These are phyloP conservation scores for Drosophila orosa DNA, from an alignment of 1,140 invertebrate species.

Conservation along the genomic window DNA sequence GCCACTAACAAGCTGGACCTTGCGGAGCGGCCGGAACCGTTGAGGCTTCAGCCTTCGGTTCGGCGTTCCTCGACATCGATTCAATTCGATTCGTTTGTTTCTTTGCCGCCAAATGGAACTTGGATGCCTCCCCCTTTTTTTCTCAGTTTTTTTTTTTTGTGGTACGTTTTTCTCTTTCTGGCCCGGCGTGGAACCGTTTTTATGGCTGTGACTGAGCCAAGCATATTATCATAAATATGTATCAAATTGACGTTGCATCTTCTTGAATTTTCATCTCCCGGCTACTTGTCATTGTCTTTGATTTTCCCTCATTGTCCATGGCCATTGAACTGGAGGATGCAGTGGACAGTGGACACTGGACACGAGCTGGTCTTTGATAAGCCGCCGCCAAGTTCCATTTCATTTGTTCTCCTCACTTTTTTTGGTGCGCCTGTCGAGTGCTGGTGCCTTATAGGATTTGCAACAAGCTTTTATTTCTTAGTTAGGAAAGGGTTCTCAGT, in stretches of 20 bases:
- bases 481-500: conserved; percentile 33
- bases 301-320: conserved; percentile 80
- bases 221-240: conserved; percentile 82
- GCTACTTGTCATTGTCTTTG: conserved; percentile 82
- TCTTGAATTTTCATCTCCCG: conserved; percentile 80
- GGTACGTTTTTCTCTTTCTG: conserved; percentile 17
- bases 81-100: conserved; percentile 63
- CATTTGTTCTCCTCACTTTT: conserved; percentile 28
- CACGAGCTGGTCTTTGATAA: conserved; percentile 64
- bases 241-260: conserved; percentile 83
- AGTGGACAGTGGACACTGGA: conserved; percentile 42
- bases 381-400: conserved; percentile 58
- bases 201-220: conserved; percentile 58
- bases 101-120: conserved; percentile 58
- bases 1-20: conserved; percentile 63
- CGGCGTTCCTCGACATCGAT: conserved; percentile 46
- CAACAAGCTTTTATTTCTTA: conserved; percentile 57
- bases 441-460: conserved; percentile 50
- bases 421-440: conserved; percentile 47
- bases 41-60: conserved; percentile 36
- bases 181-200: conserved; percentile 48
- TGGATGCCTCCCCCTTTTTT: conserved; percentile 7
- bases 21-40: conserved; percentile 57
- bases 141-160: neutral
- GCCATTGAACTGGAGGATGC: conserved; percentile 59